phyloP scores from a whole-genome alignment of 2,797 vertebrate genomes.

The Falco biarmicus region DNA sequence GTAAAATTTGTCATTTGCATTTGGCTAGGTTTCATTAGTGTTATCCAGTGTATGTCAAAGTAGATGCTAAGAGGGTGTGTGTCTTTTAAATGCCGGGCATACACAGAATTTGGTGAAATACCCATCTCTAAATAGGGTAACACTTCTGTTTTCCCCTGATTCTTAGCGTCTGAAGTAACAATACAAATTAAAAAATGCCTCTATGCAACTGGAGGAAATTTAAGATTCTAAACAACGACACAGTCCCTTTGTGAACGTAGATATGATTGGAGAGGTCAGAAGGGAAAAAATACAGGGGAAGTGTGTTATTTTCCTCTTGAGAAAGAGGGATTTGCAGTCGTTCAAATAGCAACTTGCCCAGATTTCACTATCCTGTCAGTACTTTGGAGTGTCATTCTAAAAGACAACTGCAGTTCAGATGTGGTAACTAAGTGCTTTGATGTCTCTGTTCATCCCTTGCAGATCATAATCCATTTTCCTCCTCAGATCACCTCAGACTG shows the following conservation, averaged over 20 bases:
- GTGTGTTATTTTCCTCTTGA: neutral
- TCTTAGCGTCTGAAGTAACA: neutral
- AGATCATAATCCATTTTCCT: constrained; percentile 58
- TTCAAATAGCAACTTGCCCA: neutral
- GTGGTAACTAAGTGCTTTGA: constrained; percentile 52
- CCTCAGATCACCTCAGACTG: constrained; percentile 44
- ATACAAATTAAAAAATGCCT: neutral
- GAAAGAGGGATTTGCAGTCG: constrained; percentile 9
- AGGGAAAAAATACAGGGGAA: neutral
- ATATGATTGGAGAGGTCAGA: neutral
- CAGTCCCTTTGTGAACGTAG: constrained; percentile 16
- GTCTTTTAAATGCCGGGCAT: neutral
- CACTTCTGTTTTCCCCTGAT: neutral
- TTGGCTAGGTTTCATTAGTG: neutral
- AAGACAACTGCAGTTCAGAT: constrained; percentile 47
- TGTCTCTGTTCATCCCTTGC: constrained; percentile 51
- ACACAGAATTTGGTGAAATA: neutral
- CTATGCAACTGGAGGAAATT: neutral
- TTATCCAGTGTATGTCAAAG: neutral
- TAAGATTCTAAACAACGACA: neutral
- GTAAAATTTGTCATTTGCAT: neutral
- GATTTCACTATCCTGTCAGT: constrained; percentile 20
- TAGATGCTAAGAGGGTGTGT: neutral
- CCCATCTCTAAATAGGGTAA: neutral
- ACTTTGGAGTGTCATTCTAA: constrained; percentile 29